Evolutionary conservation across 2,888 invertebrate species (phyloP).

Genomic region (Acronicta alni): DNA sequence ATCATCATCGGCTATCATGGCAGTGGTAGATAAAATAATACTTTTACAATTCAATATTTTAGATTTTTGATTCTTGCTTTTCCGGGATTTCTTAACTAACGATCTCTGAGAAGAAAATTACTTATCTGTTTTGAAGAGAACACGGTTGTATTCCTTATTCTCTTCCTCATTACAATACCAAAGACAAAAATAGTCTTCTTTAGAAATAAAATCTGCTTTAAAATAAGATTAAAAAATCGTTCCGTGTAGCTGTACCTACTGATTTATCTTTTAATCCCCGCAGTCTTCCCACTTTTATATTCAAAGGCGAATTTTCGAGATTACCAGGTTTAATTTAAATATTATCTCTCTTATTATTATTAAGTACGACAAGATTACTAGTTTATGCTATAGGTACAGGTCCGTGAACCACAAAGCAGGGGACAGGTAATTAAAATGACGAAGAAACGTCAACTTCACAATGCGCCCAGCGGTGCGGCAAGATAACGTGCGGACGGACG

Average conservation of each 20-base stretch:
- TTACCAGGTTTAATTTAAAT: constrained; percentile 28
- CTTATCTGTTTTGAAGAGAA: too few relatives aligned
- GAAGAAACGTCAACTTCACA: constrained; percentile 36
- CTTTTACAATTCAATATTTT: too few relatives aligned
- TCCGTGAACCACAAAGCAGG: constrained; percentile 36
- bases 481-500: constrained; percentile 26
- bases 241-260: background rate
- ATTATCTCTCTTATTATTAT: constrained; percentile 26
- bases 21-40: too few relatives aligned
- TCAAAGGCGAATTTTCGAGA: constrained; percentile 6
- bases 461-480: constrained; percentile 21
- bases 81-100: too few relatives aligned
- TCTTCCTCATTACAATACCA: background rate
- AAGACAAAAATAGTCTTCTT: background rate
- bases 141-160: too few relatives aligned
- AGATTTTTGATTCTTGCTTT: too few relatives aligned
- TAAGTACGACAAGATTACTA: constrained; percentile 32
- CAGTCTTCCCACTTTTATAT: constrained; percentile 9
- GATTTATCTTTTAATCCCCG: background rate
- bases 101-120: too few relatives aligned
- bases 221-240: background rate
- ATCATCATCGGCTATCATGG: too few relatives aligned
- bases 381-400: constrained; percentile 22
- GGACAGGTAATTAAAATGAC: constrained; percentile 51
- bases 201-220: background rate